Conservation (phyloP, 2,113 vertebrate genomes). For the Corapipo altera region DNA sequence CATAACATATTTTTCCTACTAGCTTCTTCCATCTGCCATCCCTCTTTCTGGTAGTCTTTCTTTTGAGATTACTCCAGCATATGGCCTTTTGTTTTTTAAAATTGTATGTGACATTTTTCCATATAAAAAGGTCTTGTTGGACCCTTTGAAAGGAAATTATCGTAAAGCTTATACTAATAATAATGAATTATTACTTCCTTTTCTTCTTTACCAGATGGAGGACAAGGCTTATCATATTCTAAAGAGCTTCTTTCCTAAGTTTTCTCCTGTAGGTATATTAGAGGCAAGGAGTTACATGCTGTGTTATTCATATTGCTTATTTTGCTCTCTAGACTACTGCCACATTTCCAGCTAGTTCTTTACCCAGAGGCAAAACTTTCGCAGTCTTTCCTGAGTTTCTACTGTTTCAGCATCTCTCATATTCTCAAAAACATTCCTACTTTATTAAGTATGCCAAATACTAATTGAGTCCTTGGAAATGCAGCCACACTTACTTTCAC, state of each 20-base stretch:
- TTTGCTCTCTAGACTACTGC: background rate
- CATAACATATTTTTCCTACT: background rate
- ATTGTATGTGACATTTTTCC: accelerated
- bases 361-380: background rate
- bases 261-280: background rate
- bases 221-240: background rate
- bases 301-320: background rate
- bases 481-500: background rate
- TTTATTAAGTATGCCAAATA: background rate
- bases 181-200: background rate
- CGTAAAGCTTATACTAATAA: background rate
- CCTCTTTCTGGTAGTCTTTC: background rate
- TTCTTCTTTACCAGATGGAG: background rate
- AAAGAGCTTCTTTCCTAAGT: background rate
- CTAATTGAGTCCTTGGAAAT: background rate
- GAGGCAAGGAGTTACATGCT: background rate
- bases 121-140: background rate
- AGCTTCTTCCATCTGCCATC: background rate
- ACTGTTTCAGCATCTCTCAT: background rate
- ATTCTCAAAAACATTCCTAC: background rate
- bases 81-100: background rate
- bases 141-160: background rate
- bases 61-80: background rate
- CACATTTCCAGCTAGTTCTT: background rate
- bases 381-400: background rate